These are phyloP conservation scores for Ips typographus DNA, from an alignment of 1,140 invertebrate genomes.

Conservation along the genomic window DNA sequence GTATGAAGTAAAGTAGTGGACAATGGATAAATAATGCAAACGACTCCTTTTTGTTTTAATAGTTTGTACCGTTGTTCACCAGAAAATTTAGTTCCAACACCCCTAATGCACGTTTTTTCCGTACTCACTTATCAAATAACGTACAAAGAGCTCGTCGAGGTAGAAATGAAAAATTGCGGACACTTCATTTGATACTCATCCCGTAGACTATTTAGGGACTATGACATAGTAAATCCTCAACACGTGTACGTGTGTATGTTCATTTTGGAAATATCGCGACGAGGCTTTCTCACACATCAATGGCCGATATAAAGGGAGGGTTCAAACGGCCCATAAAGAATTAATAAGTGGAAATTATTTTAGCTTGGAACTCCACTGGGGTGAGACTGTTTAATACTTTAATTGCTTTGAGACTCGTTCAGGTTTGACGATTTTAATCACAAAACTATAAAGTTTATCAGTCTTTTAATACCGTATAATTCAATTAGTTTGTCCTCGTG, in stretches of 20 bases:
- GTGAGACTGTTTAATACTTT: conserved; percentile 5
- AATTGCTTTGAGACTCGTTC: conserved; percentile 11
- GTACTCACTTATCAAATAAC: too few species aligned
- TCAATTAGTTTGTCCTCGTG: neutral
- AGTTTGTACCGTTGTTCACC: too few species aligned
- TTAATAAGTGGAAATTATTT: conserved; percentile 32
- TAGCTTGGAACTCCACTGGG: conserved; percentile 12
- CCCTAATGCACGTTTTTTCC: too few species aligned
- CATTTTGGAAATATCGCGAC: conserved; percentile 26
- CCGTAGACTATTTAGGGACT: conserved; percentile 1
- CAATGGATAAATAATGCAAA: too few species aligned
- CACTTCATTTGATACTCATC: conserved; percentile 20
- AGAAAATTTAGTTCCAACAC: too few species aligned
- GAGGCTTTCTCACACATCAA: conserved; percentile 31
- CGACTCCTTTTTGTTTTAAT: too few species aligned
- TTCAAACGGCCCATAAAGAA: conserved; percentile 24
- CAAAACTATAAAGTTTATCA: conserved; percentile 1
- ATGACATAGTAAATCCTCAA: conserved; percentile 7
- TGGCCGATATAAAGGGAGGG: conserved; percentile 23
- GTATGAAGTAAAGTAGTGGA: too few species aligned
- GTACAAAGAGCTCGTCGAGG: conserved; percentile 5
- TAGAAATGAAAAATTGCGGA: conserved; percentile 22
- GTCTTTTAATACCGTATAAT: too few species aligned
- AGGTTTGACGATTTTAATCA: neutral
- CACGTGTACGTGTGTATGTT: conserved; percentile 27